phyloP scores from a whole-genome alignment of 2,888 invertebrate genomes.

The Drosophila basisetae region DNA sequence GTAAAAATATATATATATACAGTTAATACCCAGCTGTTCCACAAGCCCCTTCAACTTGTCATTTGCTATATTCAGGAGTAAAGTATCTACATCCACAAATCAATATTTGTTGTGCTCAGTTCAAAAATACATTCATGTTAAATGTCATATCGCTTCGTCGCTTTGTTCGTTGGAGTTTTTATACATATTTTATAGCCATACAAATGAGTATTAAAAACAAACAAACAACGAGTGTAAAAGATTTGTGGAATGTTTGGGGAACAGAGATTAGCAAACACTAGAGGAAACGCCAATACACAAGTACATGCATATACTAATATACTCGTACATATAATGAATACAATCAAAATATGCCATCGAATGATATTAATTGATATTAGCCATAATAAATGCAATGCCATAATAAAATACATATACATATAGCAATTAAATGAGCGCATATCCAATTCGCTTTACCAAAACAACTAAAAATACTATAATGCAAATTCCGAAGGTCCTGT shows the following conservation, averaged over 20 bases:
- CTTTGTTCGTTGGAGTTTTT: not conserved
- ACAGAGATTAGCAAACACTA: conserved; percentile 35
- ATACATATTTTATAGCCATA: conserved; percentile 4
- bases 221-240: conserved; percentile 27
- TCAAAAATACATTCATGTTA: conserved; percentile 27
- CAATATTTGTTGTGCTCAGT: conserved; percentile 18
- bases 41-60: conserved; percentile 26
- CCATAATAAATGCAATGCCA: conserved; percentile 54
- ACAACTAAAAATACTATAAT: conserved; percentile 23
- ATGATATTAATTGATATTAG: conserved; percentile 79
- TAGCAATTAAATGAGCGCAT: conserved; percentile 34
- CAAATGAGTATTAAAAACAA: not conserved
- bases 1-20: conserved; percentile 21
- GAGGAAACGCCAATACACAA: conserved; percentile 41
- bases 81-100: not conserved
- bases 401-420: conserved; percentile 28
- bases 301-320: conserved; percentile 39
- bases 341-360: conserved; percentile 81
- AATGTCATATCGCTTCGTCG: conserved; percentile 10
- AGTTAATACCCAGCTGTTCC: conserved; percentile 31
- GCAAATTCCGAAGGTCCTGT: conserved; percentile 30
- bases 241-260: conserved; percentile 26
- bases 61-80: conserved; percentile 12
- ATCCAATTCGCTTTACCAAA: conserved; percentile 23
- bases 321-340: conserved; percentile 58